Percentiles rank a stretch among this genome's conserved stretches.
Conservation (phyloP, 2,113 vertebrate genomes). For the Trogon surrucura region DNA sequence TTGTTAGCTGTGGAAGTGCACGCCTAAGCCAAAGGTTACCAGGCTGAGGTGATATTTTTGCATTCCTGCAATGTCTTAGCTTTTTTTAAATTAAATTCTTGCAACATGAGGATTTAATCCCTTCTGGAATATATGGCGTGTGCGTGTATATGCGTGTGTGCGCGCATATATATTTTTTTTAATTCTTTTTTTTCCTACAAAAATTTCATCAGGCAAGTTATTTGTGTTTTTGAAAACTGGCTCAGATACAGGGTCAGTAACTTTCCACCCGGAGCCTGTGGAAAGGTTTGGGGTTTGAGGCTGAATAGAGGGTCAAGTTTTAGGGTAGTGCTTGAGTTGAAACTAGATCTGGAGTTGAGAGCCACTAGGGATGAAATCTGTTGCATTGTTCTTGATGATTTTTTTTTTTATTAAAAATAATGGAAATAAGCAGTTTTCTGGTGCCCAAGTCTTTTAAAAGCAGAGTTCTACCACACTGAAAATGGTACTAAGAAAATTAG, state of each 20-base stretch:
- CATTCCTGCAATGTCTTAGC: slow-evolving; percentile 65
- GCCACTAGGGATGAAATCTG: background rate
- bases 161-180: background rate
- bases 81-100: slow-evolving; percentile 71
- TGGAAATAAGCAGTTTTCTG: slow-evolving; percentile 22
- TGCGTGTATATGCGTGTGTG: background rate
- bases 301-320: slow-evolving; percentile 23
- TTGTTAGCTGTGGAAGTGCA: slow-evolving; percentile 64
- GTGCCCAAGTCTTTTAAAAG: slow-evolving; percentile 10
- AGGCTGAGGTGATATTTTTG: slow-evolving; percentile 60
- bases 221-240: slow-evolving; percentile 46
- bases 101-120: slow-evolving; percentile 72
- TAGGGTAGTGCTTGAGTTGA: background rate
- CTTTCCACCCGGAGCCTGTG: slow-evolving; percentile 37
- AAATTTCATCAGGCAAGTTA: slow-evolving; percentile 50
- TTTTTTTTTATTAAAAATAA: slow-evolving; percentile 16
- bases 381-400: background rate
- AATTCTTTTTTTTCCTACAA: background rate
- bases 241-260: slow-evolving; percentile 49
- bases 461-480: background rate
- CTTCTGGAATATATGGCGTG: background rate
- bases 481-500: slow-evolving; percentile 17
- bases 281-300: slow-evolving; percentile 53
- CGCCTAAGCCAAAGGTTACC: slow-evolving; percentile 65
- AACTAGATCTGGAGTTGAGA: slow-evolving; percentile 27